A percentile compares a stretch with the other conserved stretches of the same genome.
Conservation (phyloP, 2,113 vertebrate species). For the Pelobates fuscus region DNA sequence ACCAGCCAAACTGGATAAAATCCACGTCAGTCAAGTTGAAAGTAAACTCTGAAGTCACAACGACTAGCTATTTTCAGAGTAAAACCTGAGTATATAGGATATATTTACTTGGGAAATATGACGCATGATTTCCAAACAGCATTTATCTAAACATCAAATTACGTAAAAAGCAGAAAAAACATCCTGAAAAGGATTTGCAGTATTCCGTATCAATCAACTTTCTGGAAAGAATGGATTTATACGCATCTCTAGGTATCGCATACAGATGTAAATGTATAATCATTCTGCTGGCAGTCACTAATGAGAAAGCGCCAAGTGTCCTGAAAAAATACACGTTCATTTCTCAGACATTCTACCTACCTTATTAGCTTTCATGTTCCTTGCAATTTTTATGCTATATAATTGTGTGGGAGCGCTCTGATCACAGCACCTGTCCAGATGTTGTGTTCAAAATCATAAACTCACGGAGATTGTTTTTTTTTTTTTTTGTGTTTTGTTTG, state of each 20-base stretch:
- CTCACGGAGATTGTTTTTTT: conserved; percentile 42
- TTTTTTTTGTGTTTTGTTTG: conserved; percentile 8
- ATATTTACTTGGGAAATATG: too few relatives aligned
- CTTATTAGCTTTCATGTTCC: conserved; percentile 1
- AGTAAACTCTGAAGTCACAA: too few relatives aligned
- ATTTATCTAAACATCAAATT: background rate
- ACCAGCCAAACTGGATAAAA: too few relatives aligned
- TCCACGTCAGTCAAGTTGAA: too few relatives aligned
- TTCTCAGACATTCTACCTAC: background rate
- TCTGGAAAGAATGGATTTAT: background rate
- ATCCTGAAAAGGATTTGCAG: background rate
- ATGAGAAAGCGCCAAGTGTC: background rate
- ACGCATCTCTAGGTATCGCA: background rate
- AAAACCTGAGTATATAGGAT: too few relatives aligned
- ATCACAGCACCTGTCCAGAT: conserved; percentile 45
- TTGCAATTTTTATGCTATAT: background rate
- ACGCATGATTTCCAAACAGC: too few relatives aligned
- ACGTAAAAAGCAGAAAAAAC: background rate
- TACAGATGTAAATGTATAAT: background rate
- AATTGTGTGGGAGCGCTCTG: background rate
- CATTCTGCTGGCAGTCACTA: background rate
- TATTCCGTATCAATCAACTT: background rate
- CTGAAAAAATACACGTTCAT: background rate
- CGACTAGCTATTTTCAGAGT: too few relatives aligned
- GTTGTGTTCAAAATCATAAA: conserved; percentile 43